Conservation (phyloP, 1,140 invertebrate species). For the Lepidurus packardi region DNA sequence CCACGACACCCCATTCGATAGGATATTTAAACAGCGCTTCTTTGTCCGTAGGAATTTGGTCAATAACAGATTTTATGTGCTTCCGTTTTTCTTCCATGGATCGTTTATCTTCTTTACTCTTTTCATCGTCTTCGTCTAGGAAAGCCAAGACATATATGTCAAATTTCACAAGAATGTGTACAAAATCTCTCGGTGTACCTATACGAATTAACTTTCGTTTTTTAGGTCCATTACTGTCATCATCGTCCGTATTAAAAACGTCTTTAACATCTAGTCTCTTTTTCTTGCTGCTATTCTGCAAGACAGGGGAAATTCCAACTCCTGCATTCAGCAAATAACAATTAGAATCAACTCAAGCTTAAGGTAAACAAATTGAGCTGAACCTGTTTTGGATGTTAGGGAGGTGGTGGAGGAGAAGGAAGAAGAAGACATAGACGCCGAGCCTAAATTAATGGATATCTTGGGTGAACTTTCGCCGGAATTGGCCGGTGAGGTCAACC, state of each 20-base stretch:
- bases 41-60: slow-evolving; percentile 97
- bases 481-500: slow-evolving; percentile 9
- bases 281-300: slow-evolving; percentile 49
- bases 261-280: slow-evolving; percentile 78
- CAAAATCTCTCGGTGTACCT: slow-evolving; percentile 46
- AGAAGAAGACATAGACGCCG: not conserved
- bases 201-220: slow-evolving; percentile 78
- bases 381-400: slow-evolving; percentile 16
- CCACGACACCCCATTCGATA: slow-evolving; percentile 84
- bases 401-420: not conserved
- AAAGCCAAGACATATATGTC: not conserved
- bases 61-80: slow-evolving; percentile 93
- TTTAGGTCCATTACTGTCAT: slow-evolving; percentile 53
- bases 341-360: not conserved
- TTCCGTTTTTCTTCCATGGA: slow-evolving; percentile 82
- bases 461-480: not conserved
- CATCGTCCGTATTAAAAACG: slow-evolving; percentile 86
- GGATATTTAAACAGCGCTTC: slow-evolving; percentile 89
- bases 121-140: slow-evolving; percentile 49
- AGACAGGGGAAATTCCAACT: not conserved
- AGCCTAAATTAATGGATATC: not conserved
- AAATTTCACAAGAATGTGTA: not conserved
- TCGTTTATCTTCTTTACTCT: slow-evolving; percentile 58
- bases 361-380: too few species aligned
- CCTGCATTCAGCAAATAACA: not conserved